A percentile compares a stretch with the other conserved stretches of the same genome.
Evolutionary conservation across 2,888 invertebrate species (phyloP).

Genomic region (Morinoia aosen): DNA sequence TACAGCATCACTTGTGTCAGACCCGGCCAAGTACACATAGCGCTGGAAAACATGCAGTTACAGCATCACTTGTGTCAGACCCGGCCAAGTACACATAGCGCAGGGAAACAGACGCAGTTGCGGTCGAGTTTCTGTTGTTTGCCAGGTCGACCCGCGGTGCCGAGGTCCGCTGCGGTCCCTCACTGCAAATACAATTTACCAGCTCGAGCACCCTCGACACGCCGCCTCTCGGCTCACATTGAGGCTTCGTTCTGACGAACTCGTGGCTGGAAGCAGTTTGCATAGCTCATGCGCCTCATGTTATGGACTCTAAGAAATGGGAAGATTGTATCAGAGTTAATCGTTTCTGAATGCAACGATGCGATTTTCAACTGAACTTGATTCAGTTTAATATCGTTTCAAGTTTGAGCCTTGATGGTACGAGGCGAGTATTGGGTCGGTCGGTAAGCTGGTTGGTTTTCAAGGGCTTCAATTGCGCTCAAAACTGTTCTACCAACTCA

Average conservation of each 20-base stretch:
- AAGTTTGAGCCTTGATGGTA: too few relatives aligned
- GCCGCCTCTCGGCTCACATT: neutral
- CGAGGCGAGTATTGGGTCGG: too few relatives aligned
- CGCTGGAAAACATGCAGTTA: neutral
- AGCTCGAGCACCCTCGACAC: conserved; percentile 24
- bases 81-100: neutral
- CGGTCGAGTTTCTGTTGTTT: neutral
- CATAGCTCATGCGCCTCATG: neutral
- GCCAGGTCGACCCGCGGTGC: neutral
- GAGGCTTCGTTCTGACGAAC: neutral
- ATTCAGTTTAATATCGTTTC: too few relatives aligned
- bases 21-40: neutral
- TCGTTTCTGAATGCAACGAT: too few relatives aligned
- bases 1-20: too few relatives aligned
- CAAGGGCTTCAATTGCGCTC: too few relatives aligned
- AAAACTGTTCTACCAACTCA: too few relatives aligned
- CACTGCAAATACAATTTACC: conserved; percentile 21
- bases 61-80: neutral
- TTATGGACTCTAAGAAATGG: neutral
- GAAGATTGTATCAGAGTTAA: too few relatives aligned
- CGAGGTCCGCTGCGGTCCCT: neutral
- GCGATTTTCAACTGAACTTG: too few relatives aligned
- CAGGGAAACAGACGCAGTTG: neutral
- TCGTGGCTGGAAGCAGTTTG: neutral
- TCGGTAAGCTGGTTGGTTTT: too few relatives aligned